These are phyloP conservation scores for Jaculus jaculus DNA, from an alignment of 2,113 vertebrate species.

Conservation along the genomic window DNA sequence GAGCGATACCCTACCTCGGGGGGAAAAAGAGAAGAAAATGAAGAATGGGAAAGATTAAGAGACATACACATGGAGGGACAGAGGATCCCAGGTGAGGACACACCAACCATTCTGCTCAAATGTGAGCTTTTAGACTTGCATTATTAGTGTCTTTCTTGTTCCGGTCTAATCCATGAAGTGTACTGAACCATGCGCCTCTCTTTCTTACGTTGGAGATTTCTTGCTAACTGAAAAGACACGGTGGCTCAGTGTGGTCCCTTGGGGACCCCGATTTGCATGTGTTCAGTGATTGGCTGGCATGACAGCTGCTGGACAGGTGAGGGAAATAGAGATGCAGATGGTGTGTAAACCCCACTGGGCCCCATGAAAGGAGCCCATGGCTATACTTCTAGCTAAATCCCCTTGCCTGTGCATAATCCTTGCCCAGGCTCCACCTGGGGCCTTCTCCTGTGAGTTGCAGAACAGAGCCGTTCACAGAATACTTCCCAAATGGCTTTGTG, in stretches of 20 bases:
- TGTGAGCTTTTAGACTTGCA: background rate
- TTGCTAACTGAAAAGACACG: background rate
- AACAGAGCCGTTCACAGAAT: background rate
- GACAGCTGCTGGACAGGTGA: background rate
- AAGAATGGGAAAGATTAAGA: background rate
- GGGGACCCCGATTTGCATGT: background rate
- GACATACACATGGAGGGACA: background rate
- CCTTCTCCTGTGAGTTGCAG: background rate
- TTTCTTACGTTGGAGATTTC: background rate
- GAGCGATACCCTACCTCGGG: too few species aligned
- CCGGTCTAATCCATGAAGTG: background rate
- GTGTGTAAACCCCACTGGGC: background rate
- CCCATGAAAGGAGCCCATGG: background rate
- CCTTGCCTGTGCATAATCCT: constrained; percentile 1
- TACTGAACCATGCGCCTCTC: background rate
- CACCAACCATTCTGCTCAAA: background rate
- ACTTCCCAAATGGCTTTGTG: background rate
- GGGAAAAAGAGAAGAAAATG: too few species aligned
- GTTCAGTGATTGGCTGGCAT: background rate
- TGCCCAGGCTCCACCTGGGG: background rate
- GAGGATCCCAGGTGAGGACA: too few species aligned
- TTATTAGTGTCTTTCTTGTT: background rate
- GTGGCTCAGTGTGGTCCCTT: background rate
- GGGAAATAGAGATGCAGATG: background rate
- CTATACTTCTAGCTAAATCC: background rate